phyloP scores from a whole-genome alignment of 2,113 vertebrate genomes.

The Passer montanus region DNA sequence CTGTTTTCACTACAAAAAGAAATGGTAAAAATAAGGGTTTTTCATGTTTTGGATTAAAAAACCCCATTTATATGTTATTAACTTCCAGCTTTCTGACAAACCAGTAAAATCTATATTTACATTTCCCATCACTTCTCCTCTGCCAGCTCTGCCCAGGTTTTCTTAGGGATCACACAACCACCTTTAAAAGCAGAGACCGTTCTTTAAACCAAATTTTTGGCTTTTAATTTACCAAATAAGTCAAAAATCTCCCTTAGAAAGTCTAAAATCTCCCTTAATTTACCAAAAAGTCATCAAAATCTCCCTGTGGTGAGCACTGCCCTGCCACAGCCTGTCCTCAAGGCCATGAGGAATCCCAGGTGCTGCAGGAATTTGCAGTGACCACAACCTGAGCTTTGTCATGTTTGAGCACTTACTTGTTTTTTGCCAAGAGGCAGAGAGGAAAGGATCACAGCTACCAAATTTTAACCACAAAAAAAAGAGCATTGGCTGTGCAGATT shows the following conservation, averaged over 20 bases:
- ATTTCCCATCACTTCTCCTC: not conserved
- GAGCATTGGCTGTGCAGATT: not conserved
- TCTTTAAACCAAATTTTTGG: not conserved
- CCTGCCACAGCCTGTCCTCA: not conserved
- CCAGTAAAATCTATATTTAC: not conserved
- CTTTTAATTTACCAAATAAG: not conserved
- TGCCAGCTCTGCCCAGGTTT: not conserved
- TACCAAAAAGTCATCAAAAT: not conserved
- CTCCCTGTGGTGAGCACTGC: not conserved
- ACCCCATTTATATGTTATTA: not conserved
- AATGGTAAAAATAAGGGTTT: not conserved
- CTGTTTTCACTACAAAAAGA: not conserved
- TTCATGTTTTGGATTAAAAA: not conserved
- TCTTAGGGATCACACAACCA: not conserved
- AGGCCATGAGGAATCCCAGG: accelerated
- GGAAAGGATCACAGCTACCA: not conserved
- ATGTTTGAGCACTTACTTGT: not conserved
- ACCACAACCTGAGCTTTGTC: not conserved
- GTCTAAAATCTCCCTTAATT: not conserved
- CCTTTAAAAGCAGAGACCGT: not conserved
- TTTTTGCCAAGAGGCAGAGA: not conserved
- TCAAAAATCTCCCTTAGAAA: too few relatives aligned
- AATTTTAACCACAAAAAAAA: not conserved
- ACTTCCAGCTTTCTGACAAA: not conserved
- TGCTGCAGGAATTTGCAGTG: not conserved